phyloP scores from a whole-genome alignment of 2,113 vertebrate species.

The Brevimyrus niger region DNA sequence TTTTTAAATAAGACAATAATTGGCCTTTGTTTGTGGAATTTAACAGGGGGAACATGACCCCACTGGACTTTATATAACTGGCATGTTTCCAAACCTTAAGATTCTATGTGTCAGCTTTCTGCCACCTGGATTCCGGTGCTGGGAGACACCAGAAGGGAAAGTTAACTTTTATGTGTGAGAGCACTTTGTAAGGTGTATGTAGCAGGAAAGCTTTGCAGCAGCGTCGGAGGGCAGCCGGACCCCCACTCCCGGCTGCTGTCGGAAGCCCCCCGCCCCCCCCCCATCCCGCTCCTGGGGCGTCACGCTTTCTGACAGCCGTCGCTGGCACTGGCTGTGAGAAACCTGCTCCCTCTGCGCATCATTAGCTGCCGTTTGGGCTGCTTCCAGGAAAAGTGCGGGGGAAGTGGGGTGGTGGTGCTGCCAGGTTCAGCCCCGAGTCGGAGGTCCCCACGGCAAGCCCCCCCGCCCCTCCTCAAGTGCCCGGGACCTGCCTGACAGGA shows the following conservation, averaged over 20 bases:
- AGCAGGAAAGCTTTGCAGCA: not conserved
- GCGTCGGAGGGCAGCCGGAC: not conserved
- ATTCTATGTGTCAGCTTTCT: not conserved
- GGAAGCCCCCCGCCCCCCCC: not conserved
- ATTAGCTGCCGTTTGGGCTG: slow-evolving; percentile 20
- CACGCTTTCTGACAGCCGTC: not conserved
- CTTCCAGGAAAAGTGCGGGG: not conserved
- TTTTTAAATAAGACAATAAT: not conserved
- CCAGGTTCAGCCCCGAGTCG: not conserved
- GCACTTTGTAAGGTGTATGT: slow-evolving; percentile 45
- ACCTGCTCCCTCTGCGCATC: slow-evolving; percentile 17
- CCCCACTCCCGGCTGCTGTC: not conserved
- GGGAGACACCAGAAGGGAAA: not conserved
- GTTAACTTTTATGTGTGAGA: slow-evolving; percentile 68
- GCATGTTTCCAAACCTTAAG: not conserved
- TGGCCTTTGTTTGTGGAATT: not conserved
- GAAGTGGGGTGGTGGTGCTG: not conserved
- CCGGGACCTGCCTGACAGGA: slow-evolving; percentile 11
- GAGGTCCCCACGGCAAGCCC: not conserved
- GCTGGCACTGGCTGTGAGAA: not conserved
- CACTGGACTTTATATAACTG: not conserved
- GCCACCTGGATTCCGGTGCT: not conserved
- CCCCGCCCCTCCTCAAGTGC: not conserved
- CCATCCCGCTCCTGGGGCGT: not conserved
- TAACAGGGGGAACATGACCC: not conserved